Evolutionary conservation across 30 jellyfish, hydroid and myxozoan genomes (phyloP).

Genomic region (Sanderia malayensis): DNA sequence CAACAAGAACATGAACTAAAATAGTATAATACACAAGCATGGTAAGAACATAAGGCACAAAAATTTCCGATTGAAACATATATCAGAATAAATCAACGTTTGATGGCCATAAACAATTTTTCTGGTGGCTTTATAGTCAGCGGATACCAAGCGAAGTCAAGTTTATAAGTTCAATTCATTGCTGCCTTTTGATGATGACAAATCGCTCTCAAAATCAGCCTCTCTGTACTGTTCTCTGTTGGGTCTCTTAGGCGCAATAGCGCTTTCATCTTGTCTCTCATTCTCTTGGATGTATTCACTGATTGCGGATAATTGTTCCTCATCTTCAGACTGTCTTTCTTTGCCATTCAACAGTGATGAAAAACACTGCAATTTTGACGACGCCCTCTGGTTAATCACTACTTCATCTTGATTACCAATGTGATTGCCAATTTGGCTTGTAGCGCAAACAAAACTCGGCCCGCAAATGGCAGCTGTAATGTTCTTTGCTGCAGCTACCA

Average conservation of each 20-base stretch:
- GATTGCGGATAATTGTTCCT: slow-evolving; percentile 38
- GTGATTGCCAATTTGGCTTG: too few relatives aligned
- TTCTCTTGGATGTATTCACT: slow-evolving; percentile 48
- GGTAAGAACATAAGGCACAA: too few relatives aligned
- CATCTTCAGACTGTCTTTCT: slow-evolving; percentile 23
- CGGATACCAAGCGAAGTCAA: too few relatives aligned
- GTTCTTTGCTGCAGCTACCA: neutral
- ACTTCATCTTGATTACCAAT: neutral
- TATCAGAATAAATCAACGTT: too few relatives aligned
- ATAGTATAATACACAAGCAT: too few relatives aligned
- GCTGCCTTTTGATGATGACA: neutral
- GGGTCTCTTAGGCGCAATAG: too few relatives aligned
- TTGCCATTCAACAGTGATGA: neutral
- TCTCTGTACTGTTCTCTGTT: slow-evolving; percentile 6
- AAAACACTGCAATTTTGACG: neutral
- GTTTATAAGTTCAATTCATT: neutral
- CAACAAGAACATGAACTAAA: too few relatives aligned
- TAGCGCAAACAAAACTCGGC: neutral
- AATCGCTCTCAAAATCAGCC: neutral
- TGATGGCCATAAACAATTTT: too few relatives aligned
- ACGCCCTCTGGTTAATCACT: neutral
- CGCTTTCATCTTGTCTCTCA: slow-evolving; percentile 12
- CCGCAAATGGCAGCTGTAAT: neutral
- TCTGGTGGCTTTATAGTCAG: too few relatives aligned
- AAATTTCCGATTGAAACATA: too few relatives aligned